These are phyloP conservation scores for Peromyscus maniculatus DNA, from an alignment of 2,113 vertebrate genomes.

Conservation along the genomic window DNA sequence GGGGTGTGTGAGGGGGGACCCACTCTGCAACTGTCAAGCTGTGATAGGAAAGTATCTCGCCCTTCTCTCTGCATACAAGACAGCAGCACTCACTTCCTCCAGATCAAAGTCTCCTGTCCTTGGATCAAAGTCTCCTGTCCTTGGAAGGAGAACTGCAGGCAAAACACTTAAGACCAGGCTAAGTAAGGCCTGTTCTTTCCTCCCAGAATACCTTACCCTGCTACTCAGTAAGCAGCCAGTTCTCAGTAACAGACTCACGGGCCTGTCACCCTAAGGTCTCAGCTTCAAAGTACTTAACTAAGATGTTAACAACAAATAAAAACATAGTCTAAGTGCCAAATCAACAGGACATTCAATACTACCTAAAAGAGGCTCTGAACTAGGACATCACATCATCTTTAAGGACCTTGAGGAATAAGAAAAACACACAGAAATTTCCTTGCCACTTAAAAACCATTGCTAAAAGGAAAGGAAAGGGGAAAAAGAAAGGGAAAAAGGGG, in stretches of 20 bases:
- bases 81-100: background rate
- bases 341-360: background rate
- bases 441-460: fast-evolving
- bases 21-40: too few relatives aligned
- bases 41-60: fast-evolving
- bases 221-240: background rate
- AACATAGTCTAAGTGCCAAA: background rate
- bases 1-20: background rate
- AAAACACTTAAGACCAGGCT: background rate
- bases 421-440: background rate
- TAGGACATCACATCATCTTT: background rate
- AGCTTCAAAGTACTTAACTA: background rate
- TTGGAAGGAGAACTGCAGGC: background rate
- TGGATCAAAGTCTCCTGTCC: background rate
- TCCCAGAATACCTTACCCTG: background rate
- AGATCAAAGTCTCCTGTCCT: background rate
- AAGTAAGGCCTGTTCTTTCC: background rate
- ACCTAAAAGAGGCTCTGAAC: background rate
- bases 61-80: background rate
- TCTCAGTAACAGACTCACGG: background rate
- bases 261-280: background rate
- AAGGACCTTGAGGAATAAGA: background rate
- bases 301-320: background rate
- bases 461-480: background rate
- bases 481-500: too few relatives aligned